Base-by-base conservation (phyloP, 2,797 vertebrate genomes). In the Vipera ursinii region DNA sequence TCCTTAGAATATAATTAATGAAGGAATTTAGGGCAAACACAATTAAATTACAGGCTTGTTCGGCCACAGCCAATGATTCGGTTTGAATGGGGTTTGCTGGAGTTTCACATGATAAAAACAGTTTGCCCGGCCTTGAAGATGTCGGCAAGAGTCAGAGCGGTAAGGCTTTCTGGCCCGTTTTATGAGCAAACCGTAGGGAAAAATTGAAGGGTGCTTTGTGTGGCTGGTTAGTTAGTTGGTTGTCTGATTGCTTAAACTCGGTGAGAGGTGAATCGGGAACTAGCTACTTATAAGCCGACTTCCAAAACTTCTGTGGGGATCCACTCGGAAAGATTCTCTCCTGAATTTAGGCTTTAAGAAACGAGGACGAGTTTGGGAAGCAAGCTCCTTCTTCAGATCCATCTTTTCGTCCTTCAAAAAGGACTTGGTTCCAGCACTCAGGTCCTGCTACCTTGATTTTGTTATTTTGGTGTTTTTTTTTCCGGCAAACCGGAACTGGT, bases 1-100 rank as follows among this genome's bases (percentile, higher is more conserved):
- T 0, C 3, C 90, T 91, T 90, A 89, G 9, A 32, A 0, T 93
- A 15, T 91, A 53, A 88, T 90, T 94, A 91, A 91, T 53, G 6
- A 88, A 93, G 57, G 89, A 92, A 93, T 93, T 92, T 93, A 92
- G 89, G 91, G 38, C 89, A 90, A 59, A 91, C 53, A 38, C 24
- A 10, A 0, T 28, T 94, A 69, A 89, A 92, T 94, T 87, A 93
- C 91, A 73, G 12, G 92, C 0, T 91, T 90, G 10, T 91, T 94
- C 91, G 3, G 57, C 87, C 93, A 82, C 90, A 57, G 20, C 51
- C 88, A 88, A 86, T 92, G 7, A 17, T 90, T 90, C 12, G 8
- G 15, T 1, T 17, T 69, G 28, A 92, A 53, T 89, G n/a, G 10
- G n/a, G 51, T 53, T 89, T 93, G 15, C 57, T 91, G 89, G 85